Percentiles rank a stretch among this genome's conserved stretches.
These are phyloP conservation scores for Clivina fossor DNA, from an alignment of 2,888 invertebrate species.

Conservation along the genomic window DNA sequence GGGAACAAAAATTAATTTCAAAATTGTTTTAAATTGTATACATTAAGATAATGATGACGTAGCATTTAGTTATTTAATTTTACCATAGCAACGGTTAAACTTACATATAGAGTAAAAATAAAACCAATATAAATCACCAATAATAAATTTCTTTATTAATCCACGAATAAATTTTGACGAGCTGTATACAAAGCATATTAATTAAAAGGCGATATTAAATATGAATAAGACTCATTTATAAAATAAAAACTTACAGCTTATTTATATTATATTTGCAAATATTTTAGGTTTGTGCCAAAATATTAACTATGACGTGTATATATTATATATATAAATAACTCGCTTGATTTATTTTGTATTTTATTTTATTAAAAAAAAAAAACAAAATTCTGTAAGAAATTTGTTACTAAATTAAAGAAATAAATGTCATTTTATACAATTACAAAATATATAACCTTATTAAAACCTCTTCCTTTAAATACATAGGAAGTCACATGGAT, in stretches of 20 bases:
- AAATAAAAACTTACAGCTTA: conserved; percentile 25
- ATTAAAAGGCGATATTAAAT: no score
- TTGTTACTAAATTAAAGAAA: conserved; percentile 39
- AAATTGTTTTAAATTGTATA: no score
- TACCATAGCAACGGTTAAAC: no score
- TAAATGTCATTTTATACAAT: conserved; percentile 34
- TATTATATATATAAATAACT: neutral
- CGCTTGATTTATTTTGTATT: conserved; percentile 23
- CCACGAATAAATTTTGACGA: no score
- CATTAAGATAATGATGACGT: no score
- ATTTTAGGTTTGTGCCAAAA: conserved; percentile 26
- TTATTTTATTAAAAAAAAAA: conserved; percentile 30
- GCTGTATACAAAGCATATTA: no score
- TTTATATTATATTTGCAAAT: conserved; percentile 22
- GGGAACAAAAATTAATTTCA: no score
- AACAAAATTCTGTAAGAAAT: conserved; percentile 30
- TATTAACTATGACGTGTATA: conserved; percentile 26
- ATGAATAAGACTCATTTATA: conserved; percentile 18
- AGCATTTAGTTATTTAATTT: no score
- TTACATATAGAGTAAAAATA: no score
- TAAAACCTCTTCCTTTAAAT: conserved; percentile 8
- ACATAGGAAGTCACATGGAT: no score
- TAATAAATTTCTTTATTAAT: no score
- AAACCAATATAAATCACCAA: no score
- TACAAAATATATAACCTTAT: conserved; percentile 19